Conservation (phyloP, 2,113 vertebrate genomes). For the Indri indri region DNA sequence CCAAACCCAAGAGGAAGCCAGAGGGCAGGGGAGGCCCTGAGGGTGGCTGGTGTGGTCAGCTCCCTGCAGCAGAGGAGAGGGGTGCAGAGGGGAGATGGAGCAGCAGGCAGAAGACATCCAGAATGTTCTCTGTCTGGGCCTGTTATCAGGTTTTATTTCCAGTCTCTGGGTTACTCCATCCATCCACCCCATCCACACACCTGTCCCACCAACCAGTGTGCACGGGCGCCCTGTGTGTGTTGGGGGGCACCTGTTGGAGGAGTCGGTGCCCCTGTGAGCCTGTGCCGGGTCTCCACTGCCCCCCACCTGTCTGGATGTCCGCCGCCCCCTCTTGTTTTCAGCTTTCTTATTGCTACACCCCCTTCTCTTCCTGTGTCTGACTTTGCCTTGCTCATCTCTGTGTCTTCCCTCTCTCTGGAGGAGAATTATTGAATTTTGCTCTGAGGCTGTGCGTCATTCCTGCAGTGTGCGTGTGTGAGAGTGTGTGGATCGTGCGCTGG, state of each 20-base stretch:
- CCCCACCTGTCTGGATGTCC: neutral
- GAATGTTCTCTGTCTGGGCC: neutral
- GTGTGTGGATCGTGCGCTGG: neutral
- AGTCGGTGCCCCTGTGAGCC: fast-evolving
- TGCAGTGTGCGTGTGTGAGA: neutral
- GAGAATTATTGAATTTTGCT: conserved; percentile 66
- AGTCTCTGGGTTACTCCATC: neutral
- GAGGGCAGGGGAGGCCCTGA: neutral
- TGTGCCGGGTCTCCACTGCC: neutral
- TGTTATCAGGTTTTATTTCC: neutral
- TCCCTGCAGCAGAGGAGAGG: neutral
- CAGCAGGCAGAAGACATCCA: neutral
- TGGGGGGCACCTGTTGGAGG: neutral
- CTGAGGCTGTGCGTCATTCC: conserved; percentile 55
- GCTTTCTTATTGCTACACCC: neutral
- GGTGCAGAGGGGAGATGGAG: neutral
- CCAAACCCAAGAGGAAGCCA: neutral
- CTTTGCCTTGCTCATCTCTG: conserved; percentile 44
- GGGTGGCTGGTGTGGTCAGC: fast-evolving
- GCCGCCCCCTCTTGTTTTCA: neutral
- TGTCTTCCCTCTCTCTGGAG: conserved; percentile 49
- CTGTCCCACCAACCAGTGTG: neutral
- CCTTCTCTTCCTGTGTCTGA: conserved; percentile 30
- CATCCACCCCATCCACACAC: neutral
- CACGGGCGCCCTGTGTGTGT: fast-evolving